Evolutionary conservation across 2,888 invertebrate species (phyloP), one percentile per base, ranked within the genome.

Genomic region (Glyphotaelius pellucidus): DNA sequence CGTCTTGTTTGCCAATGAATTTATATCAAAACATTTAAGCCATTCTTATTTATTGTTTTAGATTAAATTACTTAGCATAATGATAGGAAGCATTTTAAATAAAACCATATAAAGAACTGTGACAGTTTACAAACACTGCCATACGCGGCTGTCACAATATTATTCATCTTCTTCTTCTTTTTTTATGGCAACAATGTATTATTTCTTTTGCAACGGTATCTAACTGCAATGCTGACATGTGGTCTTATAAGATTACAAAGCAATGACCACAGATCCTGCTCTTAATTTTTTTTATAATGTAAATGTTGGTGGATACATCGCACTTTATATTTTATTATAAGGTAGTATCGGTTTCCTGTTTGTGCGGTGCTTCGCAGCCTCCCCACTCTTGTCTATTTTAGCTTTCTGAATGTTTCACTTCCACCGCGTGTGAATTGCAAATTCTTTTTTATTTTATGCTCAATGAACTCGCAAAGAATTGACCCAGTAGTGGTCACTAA

Each of bases 121-220:
- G 87, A 87, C 87, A 87, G 47, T 87, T 52, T 87, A 87, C 87
- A 87, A 52, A 87, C 47, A 87, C 47, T 30, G 87, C 87, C 83
- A 32, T 12, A 15, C 14, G 9, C 83, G 83, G 32, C 83, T 83
- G 83, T 83, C 83, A 83, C 35, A 83, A 83, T 83, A 35, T 35
- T 32, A 19, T 25, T 38, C 83, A 35, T 83, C 67, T n/a, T 67
- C 67, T 25, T 67, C 67, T 25, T 67, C n/a, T 67, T 25, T 67
- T 67, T 67, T 67, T 67, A 67, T n/a, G 67, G 67, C 67, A 9
- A 67, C 11, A 25, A 25, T 67, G 2, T 67, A 25, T 52, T 25
- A 47, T 47, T 47, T 47, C 47, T 47, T 11, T 42, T 12, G 42
- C 25, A 67, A 67, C 67, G 67, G 9, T 67, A 25, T 2, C 67